Conservation (phyloP, 2,797 vertebrate species). For the Sebastes glaucus region DNA sequence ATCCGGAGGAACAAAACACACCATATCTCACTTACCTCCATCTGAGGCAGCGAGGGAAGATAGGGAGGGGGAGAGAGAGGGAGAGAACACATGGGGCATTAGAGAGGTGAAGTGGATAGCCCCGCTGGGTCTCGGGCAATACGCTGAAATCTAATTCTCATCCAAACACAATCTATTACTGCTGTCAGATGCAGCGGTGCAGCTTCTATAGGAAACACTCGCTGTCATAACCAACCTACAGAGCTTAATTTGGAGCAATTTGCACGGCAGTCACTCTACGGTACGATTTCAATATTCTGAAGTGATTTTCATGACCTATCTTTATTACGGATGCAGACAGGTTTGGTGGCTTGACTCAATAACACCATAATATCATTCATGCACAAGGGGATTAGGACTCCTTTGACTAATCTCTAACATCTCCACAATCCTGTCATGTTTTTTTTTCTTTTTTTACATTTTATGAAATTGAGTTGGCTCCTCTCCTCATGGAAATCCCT, state of each 20-base stretch:
- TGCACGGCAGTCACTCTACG: slow-evolving; percentile 21
- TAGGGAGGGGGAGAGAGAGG: slow-evolving; percentile 59
- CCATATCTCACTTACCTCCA: slow-evolving; percentile 84
- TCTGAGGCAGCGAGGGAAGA: slow-evolving; percentile 79
- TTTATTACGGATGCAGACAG: slow-evolving; percentile 45
- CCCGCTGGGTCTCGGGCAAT: slow-evolving; percentile 68
- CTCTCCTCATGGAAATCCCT: not conserved
- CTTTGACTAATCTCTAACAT: slow-evolving; percentile 55
- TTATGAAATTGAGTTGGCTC: slow-evolving; percentile 28
- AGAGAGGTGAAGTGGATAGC: slow-evolving; percentile 77
- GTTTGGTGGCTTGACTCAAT: slow-evolving; percentile 45
- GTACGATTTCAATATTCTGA: slow-evolving; percentile 50
- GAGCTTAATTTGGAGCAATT: slow-evolving; percentile 52
- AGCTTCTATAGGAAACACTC: slow-evolving; percentile 44
- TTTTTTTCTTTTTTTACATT: not conserved
- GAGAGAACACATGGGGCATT: slow-evolving; percentile 76
- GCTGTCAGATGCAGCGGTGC: slow-evolving; percentile 64
- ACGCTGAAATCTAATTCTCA: slow-evolving; percentile 75
- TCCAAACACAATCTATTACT: slow-evolving; percentile 77
- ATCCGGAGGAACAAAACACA: slow-evolving; percentile 70
- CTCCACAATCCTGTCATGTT: slow-evolving; percentile 36
- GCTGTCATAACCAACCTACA: slow-evolving; percentile 26
- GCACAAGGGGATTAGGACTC: slow-evolving; percentile 48
- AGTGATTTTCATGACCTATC: slow-evolving; percentile 57
- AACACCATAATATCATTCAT: slow-evolving; percentile 37